Conservation (phyloP, 2,888 invertebrate species). For the Pyralis farinalis region DNA sequence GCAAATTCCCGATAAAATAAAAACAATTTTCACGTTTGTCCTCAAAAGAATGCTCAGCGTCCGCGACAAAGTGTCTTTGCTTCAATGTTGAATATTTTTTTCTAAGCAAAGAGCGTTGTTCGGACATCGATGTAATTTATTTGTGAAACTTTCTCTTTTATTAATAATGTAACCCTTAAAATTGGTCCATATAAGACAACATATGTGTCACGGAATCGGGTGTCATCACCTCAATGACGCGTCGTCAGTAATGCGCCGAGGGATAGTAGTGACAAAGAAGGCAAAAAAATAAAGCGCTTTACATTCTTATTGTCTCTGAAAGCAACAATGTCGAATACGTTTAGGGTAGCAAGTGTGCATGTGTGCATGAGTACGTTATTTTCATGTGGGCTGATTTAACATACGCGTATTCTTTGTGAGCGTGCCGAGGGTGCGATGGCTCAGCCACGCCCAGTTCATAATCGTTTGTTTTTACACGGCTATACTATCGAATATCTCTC, state of each 20-base stretch:
- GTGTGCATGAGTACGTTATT: conserved; percentile 31
- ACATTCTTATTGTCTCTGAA: conserved; percentile 57
- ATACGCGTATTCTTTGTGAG: conserved; percentile 22
- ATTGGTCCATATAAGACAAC: conserved; percentile 10
- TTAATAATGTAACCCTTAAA: no score
- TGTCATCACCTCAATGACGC: conserved; percentile 39
- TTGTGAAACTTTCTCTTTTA: conserved; percentile 24
- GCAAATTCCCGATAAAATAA: conserved; percentile 52
- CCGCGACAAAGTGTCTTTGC: conserved; percentile 43
- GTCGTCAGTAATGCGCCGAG: conserved; percentile 33
- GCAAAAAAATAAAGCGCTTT: conserved; percentile 76
- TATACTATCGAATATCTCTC: conserved; percentile 18
- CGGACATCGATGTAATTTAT: conserved; percentile 26
- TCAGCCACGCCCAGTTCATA: conserved; percentile 64
- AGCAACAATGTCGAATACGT: conserved; percentile 40
- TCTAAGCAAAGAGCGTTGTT: conserved; percentile 17
- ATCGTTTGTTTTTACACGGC: conserved; percentile 54
- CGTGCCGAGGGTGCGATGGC: conserved; percentile 51
- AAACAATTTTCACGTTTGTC: conserved; percentile 49
- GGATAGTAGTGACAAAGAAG: conserved; percentile 52
- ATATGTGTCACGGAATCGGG: conserved; percentile 25
- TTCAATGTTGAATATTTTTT: conserved; percentile 27
- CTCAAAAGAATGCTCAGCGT: conserved; percentile 39
- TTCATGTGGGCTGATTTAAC: neutral
- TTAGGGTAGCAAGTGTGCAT: conserved; percentile 47